phyloP scores from a whole-genome alignment of 64 coral and sea anemone genomes.

The Exaiptasia diaphana region DNA sequence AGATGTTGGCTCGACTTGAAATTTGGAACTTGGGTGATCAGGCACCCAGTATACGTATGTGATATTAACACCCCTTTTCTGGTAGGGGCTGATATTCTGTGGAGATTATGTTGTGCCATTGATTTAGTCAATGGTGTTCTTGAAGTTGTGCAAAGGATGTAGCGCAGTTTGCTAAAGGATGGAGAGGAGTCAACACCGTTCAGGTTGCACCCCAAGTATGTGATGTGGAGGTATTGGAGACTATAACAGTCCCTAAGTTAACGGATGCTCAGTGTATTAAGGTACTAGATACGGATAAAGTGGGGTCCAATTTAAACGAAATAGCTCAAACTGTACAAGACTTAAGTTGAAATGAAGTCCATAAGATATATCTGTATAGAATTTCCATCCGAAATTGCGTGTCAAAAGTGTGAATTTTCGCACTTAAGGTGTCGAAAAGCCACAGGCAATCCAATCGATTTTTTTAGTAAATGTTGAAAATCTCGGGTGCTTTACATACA shows the following conservation, averaged over 20 bases:
- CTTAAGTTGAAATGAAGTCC: too few relatives aligned
- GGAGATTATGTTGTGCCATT: neutral
- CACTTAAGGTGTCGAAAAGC: too few relatives aligned
- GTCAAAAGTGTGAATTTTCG: too few relatives aligned
- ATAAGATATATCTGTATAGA: too few relatives aligned
- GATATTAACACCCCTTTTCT: neutral
- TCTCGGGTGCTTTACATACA: too few relatives aligned
- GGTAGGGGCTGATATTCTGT: neutral
- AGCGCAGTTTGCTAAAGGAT: neutral
- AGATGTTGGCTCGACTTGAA: neutral
- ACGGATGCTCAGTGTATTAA: neutral
- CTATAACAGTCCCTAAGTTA: neutral
- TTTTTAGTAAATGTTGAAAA: too few relatives aligned
- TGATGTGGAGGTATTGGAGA: neutral
- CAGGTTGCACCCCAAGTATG: neutral
- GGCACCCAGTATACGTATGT: neutral
- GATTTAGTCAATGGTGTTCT: neutral
- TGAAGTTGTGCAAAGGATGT: neutral
- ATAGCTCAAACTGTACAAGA: too few relatives aligned
- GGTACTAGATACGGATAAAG: too few relatives aligned
- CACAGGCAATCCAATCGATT: too few relatives aligned
- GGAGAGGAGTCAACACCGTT: neutral
- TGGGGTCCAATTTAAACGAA: too few relatives aligned
- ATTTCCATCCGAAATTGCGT: too few relatives aligned
- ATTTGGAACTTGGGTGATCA: neutral